Conservation (phyloP, 2,888 invertebrate genomes). For the Drosophila nr. medialis region DNA sequence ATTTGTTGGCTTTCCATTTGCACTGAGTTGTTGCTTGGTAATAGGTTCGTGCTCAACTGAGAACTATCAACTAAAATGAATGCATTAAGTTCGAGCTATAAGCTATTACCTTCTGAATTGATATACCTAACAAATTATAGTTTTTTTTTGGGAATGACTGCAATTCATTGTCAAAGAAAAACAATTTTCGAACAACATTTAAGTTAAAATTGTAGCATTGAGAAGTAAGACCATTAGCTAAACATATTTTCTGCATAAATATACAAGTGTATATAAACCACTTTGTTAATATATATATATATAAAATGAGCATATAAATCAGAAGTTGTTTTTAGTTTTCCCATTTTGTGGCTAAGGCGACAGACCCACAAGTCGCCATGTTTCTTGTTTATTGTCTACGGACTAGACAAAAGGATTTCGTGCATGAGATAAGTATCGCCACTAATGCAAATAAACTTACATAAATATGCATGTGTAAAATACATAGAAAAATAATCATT, state of each 20-base stretch:
- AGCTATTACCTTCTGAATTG: background rate
- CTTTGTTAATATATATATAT: background rate
- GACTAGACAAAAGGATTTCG: constrained; percentile 54
- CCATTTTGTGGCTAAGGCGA: background rate
- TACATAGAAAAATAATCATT: background rate
- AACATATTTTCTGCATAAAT: background rate
- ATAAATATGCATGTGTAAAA: constrained; percentile 17
- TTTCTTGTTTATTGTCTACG: constrained; percentile 3
- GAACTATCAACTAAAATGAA: background rate
- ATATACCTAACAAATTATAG: background rate
- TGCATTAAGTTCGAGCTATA: background rate
- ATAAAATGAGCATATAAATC: background rate
- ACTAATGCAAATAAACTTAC: constrained; percentile 12
- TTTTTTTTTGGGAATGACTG: background rate
- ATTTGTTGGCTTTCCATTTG: background rate
- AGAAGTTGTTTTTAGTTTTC: background rate
- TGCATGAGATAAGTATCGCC: constrained; percentile 55
- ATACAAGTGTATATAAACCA: background rate
- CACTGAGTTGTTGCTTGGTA: background rate
- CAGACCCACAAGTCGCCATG: background rate
- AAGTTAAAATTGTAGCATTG: background rate
- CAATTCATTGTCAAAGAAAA: background rate
- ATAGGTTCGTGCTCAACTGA: background rate
- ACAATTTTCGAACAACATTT: background rate
- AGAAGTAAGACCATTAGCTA: background rate